Base-by-base conservation (phyloP, 1,140 invertebrate species). In the Catajapyx aquilonaris region DNA sequence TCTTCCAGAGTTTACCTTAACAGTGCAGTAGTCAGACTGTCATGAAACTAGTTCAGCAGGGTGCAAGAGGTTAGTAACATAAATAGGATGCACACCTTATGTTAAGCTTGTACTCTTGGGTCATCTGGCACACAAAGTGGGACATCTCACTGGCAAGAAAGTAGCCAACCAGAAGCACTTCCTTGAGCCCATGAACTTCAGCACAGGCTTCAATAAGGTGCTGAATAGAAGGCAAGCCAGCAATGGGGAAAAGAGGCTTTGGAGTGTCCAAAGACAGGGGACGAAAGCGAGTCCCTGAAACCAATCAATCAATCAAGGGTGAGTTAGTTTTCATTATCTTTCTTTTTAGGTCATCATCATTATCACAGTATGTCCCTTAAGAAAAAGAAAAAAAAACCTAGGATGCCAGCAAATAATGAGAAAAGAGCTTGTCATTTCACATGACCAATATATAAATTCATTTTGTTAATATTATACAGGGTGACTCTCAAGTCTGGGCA, bases 181-280 rank as follows among this genome's bases (percentile, higher is more conserved):
- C 93, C 49, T 74, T 76, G 32, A 97, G 61, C 42, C 73, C 71
- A 34, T 71, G 59, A 15, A 86, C 53, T 47, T 81, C 69, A 3
- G 69, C 65, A 54, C 87, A 95, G 42, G 91, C 86, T 61, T 95
- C 87, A 39, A 99, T 94, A 46, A 96, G 86, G 61, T 98, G 94
- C 49, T 97, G 86, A 43, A 98, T 87, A 44, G 91, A 64, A 2
- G 87, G 86, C 18, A 88, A 59, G 1, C 94, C 94, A 41, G 90
- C 94, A 13, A 98, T 76, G 4, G 91, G 91, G 57, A 98, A 98
- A 4, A 98, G 52, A 0, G 93, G 93, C 52, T 99, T 98, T 3
- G 94, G 93, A 23, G 87, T 73, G 52, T 98, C 90, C 42, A 99
- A 57, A 0, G 91, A 97, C 3, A 98, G 60, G 1, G 94, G 94